Evolutionary conservation across 2,888 invertebrate genomes (phyloP).

Genomic region (Philonicus albiceps): DNA sequence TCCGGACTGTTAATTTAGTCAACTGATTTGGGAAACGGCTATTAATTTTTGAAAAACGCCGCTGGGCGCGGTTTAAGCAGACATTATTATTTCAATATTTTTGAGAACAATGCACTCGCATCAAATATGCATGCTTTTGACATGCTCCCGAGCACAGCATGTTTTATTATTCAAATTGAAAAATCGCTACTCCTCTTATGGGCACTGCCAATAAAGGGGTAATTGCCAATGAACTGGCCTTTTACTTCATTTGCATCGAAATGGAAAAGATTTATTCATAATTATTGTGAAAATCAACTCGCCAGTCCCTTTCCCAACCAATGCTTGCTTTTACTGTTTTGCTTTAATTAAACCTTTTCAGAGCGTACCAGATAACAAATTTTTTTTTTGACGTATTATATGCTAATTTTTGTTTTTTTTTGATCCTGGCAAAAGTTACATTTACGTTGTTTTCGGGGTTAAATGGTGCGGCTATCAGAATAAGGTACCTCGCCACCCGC

Average conservation of each 20-base stretch:
- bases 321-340: neutral
- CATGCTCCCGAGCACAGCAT: neutral
- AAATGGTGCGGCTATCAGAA: neutral
- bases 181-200: neutral
- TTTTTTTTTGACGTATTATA: neutral
- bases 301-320: neutral
- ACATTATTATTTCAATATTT: slow-evolving; percentile 2
- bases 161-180: neutral
- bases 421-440: neutral
- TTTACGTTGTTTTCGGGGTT: neutral
- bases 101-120: neutral
- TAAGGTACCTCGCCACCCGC: neutral
- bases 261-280: neutral
- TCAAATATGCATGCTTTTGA: neutral
- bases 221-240: neutral
- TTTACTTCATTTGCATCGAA: neutral
- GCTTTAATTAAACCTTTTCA: neutral
- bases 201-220: neutral
- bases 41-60: neutral
- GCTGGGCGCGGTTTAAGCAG: neutral
- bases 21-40: neutral
- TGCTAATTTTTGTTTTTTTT: neutral
- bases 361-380: neutral
- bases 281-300: neutral
- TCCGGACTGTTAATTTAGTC: neutral